phyloP scores from a whole-genome alignment of 2,888 invertebrate genomes.

The Lycaena phlaeas region DNA sequence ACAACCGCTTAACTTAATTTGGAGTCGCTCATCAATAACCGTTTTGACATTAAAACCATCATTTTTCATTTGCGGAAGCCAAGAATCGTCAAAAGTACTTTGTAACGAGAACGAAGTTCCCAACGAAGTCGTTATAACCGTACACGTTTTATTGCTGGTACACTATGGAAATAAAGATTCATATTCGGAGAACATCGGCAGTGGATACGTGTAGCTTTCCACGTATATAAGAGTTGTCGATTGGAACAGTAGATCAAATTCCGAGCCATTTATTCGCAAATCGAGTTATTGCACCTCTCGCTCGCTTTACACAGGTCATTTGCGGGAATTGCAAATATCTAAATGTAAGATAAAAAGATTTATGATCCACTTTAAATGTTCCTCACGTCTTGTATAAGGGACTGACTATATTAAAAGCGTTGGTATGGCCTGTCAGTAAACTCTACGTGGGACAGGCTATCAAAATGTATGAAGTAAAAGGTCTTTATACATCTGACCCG shows the following conservation, averaged over 20 bases:
- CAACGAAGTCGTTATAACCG: conserved; percentile 12
- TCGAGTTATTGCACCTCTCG: conserved; percentile 67
- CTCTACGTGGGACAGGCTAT: conserved; percentile 3
- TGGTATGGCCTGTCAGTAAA: conserved; percentile 5
- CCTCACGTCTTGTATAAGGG: conserved; percentile 21
- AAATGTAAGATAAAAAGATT: conserved; percentile 30
- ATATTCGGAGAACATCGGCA: conserved; percentile 32
- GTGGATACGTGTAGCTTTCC: conserved; percentile 46
- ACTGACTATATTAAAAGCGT: conserved; percentile 9
- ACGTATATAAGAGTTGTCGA: conserved; percentile 33
- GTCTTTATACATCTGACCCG: conserved; percentile 4
- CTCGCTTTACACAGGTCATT: conserved; percentile 62
- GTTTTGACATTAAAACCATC: conserved; percentile 60
- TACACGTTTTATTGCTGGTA: conserved; percentile 39
- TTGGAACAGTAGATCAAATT: conserved; percentile 58
- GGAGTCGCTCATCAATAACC: conserved; percentile 59
- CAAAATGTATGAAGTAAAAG: conserved; percentile 7
- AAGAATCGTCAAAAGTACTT: conserved; percentile 46
- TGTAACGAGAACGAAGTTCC: conserved; percentile 42
- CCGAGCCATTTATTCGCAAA: conserved; percentile 66
- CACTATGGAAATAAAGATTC: conserved; percentile 27
- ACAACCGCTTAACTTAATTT: conserved; percentile 54
- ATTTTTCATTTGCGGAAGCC: conserved; percentile 57
- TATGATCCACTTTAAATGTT: conserved; percentile 26
- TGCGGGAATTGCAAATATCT: conserved; percentile 50